Evolutionary conservation across 2,797 vertebrate genomes (phyloP).

Genomic region (Poeciliopsis paucimaculata): DNA sequence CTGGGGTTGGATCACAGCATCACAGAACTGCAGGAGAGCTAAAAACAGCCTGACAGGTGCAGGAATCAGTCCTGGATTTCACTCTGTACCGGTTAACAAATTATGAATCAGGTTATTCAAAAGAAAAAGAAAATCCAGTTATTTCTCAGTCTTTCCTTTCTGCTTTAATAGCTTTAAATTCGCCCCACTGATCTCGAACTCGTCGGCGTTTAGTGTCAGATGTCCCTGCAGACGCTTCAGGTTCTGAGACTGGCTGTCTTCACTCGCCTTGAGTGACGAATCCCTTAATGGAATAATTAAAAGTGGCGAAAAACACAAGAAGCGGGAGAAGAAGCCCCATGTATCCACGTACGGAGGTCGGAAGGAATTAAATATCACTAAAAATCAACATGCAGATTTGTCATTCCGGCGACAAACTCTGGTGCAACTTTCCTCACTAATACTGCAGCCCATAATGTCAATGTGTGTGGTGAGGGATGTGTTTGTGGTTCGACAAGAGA

Average conservation of each 20-base stretch:
- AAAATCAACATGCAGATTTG: constrained; percentile 46
- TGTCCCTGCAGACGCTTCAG: constrained; percentile 30
- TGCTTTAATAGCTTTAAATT: constrained; percentile 33
- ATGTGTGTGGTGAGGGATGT: constrained; percentile 3
- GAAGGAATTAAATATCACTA: constrained; percentile 25
- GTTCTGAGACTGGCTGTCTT: constrained; percentile 41
- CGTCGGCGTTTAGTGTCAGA: constrained; percentile 33
- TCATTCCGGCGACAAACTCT: constrained; percentile 24
- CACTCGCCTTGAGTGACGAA: constrained; percentile 17
- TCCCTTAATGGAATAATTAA: constrained; percentile 21
- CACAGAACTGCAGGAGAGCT: not conserved
- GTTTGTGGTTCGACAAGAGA: constrained; percentile 21
- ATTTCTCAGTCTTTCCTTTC: constrained; percentile 26
- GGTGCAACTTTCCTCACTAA: constrained; percentile 25
- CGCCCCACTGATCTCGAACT: constrained; percentile 26
- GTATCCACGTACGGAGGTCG: constrained; percentile 17
- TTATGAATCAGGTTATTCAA: constrained; percentile 32
- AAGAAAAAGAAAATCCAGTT: constrained; percentile 4
- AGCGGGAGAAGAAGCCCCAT: constrained; percentile 6
- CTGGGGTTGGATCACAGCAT: constrained; percentile 53
- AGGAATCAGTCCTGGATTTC: not conserved
- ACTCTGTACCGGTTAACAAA: constrained; percentile 17
- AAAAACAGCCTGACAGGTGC: not conserved
- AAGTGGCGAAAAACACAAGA: constrained; percentile 6
- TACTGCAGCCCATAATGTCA: constrained; percentile 30